Evolutionary conservation across 2,797 vertebrate genomes (phyloP).

Genomic region (Halcyon badia): DNA sequence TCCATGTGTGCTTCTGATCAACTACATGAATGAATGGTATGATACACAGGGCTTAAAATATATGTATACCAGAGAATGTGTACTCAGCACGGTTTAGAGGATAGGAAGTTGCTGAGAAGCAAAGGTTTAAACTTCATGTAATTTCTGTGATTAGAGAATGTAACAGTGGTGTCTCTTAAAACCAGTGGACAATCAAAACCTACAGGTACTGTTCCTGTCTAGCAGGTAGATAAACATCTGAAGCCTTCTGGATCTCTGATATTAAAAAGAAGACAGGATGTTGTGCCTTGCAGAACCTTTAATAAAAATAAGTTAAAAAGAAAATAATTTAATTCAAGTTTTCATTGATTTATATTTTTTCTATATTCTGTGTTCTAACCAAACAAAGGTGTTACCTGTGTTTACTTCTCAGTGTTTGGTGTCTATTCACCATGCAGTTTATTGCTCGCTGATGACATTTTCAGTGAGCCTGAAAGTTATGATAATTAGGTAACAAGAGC

Average conservation of each 20-base stretch:
- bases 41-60: neutral
- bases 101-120: neutral
- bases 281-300: neutral
- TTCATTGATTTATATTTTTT: neutral
- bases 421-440: neutral
- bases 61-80: neutral
- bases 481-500: neutral
- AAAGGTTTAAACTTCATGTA: neutral
- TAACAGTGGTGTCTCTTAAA: neutral
- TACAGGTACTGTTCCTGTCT: neutral
- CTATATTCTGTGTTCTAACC: neutral
- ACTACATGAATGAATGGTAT: neutral
- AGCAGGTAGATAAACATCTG: neutral
- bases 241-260: neutral
- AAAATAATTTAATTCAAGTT: neutral
- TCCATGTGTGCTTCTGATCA: rapidly evolving
- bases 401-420: neutral
- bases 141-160: neutral
- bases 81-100: neutral
- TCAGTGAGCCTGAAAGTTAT: neutral
- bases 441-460: neutral
- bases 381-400: neutral
- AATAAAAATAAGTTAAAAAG: neutral
- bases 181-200: neutral
- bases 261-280: neutral